Conservation (phyloP, 2,113 vertebrate species). For the Indicator indicator region DNA sequence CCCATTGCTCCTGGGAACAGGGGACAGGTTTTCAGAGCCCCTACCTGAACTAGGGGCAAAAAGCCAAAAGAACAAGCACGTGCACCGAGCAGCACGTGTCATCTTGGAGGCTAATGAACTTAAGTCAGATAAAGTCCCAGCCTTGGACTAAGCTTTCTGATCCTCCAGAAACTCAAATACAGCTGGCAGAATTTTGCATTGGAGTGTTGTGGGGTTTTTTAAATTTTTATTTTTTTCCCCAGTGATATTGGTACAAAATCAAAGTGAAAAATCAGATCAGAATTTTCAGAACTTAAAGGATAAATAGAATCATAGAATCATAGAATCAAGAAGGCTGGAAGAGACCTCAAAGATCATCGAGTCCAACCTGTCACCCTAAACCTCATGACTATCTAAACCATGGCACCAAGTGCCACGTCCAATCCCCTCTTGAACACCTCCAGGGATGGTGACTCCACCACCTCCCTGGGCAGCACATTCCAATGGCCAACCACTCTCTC, state of each 20-base stretch:
- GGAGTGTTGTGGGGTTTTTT: background rate
- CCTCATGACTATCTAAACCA: too few species aligned
- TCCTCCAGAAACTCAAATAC: background rate
- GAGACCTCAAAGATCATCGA: too few species aligned
- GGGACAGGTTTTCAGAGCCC: background rate
- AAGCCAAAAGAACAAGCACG: background rate
- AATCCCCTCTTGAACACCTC: too few species aligned
- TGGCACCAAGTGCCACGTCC: too few species aligned
- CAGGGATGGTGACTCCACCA: too few species aligned
- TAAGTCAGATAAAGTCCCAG: background rate
- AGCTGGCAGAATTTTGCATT: background rate
- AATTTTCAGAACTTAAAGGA: background rate
- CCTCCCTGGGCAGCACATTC: too few species aligned
- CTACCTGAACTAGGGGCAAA: background rate
- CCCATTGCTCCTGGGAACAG: background rate
- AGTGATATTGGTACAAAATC: background rate
- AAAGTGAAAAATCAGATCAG: background rate
- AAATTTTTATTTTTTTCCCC: background rate
- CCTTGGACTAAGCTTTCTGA: background rate
- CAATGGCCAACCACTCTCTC: too few species aligned
- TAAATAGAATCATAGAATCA: too few species aligned
- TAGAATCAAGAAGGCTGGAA: too few species aligned
- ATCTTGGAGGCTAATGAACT: background rate
- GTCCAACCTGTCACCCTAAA: too few species aligned
- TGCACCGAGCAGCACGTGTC: rapidly evolving